Base-by-base conservation (phyloP, 1,140 invertebrate genomes). In the Listronotus oregonensis region DNA sequence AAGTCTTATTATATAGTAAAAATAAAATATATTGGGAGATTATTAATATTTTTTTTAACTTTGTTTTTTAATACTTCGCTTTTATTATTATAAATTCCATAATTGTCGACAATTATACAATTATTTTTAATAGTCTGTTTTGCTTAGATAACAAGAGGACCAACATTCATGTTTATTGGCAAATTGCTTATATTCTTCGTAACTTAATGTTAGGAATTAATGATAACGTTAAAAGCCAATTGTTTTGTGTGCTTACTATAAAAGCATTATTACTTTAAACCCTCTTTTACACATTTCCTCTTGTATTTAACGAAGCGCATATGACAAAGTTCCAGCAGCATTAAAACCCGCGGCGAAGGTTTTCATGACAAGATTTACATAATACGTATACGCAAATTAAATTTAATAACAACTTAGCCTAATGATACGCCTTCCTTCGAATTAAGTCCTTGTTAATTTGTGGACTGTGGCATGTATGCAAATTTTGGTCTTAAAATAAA, bases 401-500 rank as follows among this genome's bases (percentile, higher is more conserved):
- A 65, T 65, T 44, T 58, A 58, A 65, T 65, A 65, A 58, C 47
- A 42, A 51, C 54, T 50, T 65, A 56, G 63, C 17, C 50, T 32
- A 46, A 58, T 37, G 63, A 65, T 65, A 58, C 63, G 54, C 63
- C 11, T 65, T 58, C 54, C 47, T 65, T 40, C 47, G 39, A 65
- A 58, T 65, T 65, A 65, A 65, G 63, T 44, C 39, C 54, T 57
- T 65, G 63, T 65, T 65, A 58, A 65, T 65, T 57, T 65, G 63
- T 65, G 63, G 63, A 65, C 63, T 42, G 55, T 54, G 63, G 47
- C 54, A 34, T 58, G 46, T 65, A 65, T 65, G 63, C 43, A 65
- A 65, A 65, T 65, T 56, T 39, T 12, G 8, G 11, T 37, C 42
- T 39, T 47, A 34, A 56, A 64, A 64, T 64, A 64, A 47, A 56